Evolutionary conservation across 2,888 invertebrate species (phyloP).

Genomic region (Dasypolia templi): DNA sequence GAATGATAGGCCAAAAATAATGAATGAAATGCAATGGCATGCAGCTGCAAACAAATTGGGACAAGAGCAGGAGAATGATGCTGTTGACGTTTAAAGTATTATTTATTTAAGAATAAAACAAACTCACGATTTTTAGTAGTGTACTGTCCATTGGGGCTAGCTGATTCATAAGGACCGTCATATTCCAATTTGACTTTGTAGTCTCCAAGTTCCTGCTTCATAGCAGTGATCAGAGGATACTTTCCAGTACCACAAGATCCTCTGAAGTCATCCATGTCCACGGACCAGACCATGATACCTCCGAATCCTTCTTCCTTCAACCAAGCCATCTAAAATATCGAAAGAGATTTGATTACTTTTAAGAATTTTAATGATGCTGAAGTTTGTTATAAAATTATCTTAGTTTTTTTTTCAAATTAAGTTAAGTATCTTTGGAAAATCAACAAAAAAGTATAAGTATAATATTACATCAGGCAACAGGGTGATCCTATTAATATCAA

Average conservation of each 20-base stretch:
- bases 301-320: conserved; percentile 98
- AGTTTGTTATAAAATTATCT: too few relatives aligned
- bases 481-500: too few relatives aligned
- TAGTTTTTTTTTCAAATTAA: too few relatives aligned
- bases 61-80: too few relatives aligned
- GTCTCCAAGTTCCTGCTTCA: conserved; percentile 95
- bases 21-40: too few relatives aligned
- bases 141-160: conserved; percentile 93
- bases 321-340: conserved; percentile 95
- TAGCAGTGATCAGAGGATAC: conserved; percentile 96
- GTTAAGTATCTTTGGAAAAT: too few relatives aligned
- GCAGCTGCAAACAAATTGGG: too few relatives aligned
- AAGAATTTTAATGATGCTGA: not conserved
- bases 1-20: too few relatives aligned
- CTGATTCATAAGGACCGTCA: conserved; percentile 96
- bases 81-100: too few relatives aligned
- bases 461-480: too few relatives aligned
- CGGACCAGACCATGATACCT: conserved; percentile 99
- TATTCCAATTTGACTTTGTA: conserved; percentile 96
- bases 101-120: too few relatives aligned
- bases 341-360: not conserved
- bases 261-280: conserved; percentile 98
- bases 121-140: conserved; percentile 97
- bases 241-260: conserved; percentile 97
- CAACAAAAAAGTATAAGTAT: too few relatives aligned